Evolutionary conservation across 2,888 invertebrate genomes (phyloP), one percentile per base, ranked within the genome.

Genomic region (Odontocerum albicorne): DNA sequence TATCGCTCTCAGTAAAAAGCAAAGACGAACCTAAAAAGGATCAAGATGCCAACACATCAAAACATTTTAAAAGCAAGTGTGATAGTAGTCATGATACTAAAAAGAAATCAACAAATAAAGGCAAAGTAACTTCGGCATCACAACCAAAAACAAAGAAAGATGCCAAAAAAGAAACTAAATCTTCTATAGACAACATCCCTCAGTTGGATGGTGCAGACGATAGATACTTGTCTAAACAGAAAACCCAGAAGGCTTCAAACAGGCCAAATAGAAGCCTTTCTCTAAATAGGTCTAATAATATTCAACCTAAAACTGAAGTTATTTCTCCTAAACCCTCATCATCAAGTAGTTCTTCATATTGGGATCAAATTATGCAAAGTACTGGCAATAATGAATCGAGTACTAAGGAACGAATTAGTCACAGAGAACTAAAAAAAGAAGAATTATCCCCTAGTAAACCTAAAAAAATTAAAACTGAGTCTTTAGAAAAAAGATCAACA

Each of bases 151-250:
- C 22, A 39, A 49, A 49, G 31, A 49, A 49, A 7, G 12, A 15
- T 20, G 21, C 7, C 2, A 36, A 36, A 20, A 46, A 2, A 12
- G 33, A 44, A n/a, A 16, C 38, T 4, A 38, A 38, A 17, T 15
- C 15, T 15, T 16, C 35, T 2, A 8, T 19, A 35, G 43, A 50
- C 57, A 65, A 66, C 45, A 73, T 83, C 60, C 67, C 79, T 0
- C 84, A 83, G 64, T 63, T 83, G 39, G 84, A 84, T 72, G 84
- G 84, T 2, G 72, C 68, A 58, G 70, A 74, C 65, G 79, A 82
- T 67, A 59, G 62, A 47, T 58, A 44, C 59, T 45, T 64, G 15
- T 35, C 22, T 57, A 16, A 64, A 61, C 39, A 66, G 63, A 49
- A 61, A 62, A 0, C 55, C 52, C n/a, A n/a, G n/a, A n/a, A n/a